Percentiles rank a stretch among this genome's conserved stretches.
Conservation (phyloP, 1,140 invertebrate species). For the Belonocnema kinseyi region DNA sequence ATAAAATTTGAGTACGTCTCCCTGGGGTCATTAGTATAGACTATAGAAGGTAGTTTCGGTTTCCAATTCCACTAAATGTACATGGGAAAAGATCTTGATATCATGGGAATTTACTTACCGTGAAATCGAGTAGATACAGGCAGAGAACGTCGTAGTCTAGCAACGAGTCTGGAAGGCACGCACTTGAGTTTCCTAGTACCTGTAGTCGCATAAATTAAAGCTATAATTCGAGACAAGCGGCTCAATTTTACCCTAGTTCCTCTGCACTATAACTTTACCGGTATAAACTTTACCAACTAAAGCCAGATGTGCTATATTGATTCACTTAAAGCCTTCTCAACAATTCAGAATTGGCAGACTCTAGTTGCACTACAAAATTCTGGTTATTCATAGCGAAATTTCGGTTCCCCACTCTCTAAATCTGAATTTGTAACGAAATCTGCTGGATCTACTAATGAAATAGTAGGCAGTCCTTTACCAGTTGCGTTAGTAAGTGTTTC, state of each 20-base stretch:
- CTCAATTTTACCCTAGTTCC: conserved; percentile 43
- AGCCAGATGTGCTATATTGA: conserved; percentile 18
- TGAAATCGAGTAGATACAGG: conserved; percentile 39
- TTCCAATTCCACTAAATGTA: not conserved
- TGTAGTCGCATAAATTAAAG: conserved; percentile 55
- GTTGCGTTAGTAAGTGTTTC: too few species aligned
- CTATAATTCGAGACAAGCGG: conserved; percentile 48
- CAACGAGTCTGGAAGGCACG: conserved; percentile 48
- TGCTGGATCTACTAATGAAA: too few species aligned
- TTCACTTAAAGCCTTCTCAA: not conserved
- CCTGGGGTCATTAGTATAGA: not conserved
- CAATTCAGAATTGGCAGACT: too few species aligned
- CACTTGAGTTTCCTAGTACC: conserved; percentile 45
- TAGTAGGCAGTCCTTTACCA: too few species aligned
- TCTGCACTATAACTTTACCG: conserved; percentile 45
- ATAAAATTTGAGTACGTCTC: too few species aligned
- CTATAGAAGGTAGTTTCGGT: not conserved
- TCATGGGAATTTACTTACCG: conserved; percentile 38
- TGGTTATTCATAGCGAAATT: too few species aligned
- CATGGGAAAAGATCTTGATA: conserved; percentile 36
- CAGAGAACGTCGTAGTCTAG: conserved; percentile 48
- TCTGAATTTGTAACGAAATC: too few species aligned
- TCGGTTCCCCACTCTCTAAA: too few species aligned
- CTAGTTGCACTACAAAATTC: too few species aligned
- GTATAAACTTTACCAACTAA: conserved; percentile 51